phyloP scores from a whole-genome alignment of 2,797 vertebrate species.

The Ciconia nigra region DNA sequence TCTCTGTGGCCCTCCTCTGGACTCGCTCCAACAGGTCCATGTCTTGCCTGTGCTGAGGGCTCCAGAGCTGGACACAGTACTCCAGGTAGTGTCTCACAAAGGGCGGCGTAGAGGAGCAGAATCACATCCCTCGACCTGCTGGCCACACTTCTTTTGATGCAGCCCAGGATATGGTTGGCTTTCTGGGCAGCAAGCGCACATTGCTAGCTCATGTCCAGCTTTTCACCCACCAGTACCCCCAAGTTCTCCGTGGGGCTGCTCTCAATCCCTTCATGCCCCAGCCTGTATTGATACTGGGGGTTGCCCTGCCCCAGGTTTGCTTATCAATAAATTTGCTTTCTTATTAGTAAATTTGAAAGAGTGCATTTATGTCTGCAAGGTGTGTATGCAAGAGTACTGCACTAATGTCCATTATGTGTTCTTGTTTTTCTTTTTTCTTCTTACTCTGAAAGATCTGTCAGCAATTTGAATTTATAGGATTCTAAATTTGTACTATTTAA shows the following conservation, averaged over 20 bases:
- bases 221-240: not conserved
- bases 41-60: not conserved
- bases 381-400: not conserved
- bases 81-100: not conserved
- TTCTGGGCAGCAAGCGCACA: accelerated
- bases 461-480: not conserved
- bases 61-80: not conserved
- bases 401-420: not conserved
- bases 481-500: not conserved
- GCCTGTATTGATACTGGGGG: accelerated
- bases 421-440: not conserved
- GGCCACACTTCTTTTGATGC: accelerated
- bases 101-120: not conserved
- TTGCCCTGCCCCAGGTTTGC: not conserved
- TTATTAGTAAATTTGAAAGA: not conserved
- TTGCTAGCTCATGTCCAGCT: not conserved
- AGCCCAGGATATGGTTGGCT: accelerated
- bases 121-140: accelerated
- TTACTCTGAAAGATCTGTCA: not conserved
- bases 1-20: not conserved
- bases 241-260: not conserved
- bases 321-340: not conserved
- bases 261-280: not conserved
- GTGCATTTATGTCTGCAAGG: not conserved
- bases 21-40: accelerated